These are phyloP conservation scores for Smutsia gigantea DNA, from an alignment of 2,797 vertebrate species.

Conservation along the genomic window DNA sequence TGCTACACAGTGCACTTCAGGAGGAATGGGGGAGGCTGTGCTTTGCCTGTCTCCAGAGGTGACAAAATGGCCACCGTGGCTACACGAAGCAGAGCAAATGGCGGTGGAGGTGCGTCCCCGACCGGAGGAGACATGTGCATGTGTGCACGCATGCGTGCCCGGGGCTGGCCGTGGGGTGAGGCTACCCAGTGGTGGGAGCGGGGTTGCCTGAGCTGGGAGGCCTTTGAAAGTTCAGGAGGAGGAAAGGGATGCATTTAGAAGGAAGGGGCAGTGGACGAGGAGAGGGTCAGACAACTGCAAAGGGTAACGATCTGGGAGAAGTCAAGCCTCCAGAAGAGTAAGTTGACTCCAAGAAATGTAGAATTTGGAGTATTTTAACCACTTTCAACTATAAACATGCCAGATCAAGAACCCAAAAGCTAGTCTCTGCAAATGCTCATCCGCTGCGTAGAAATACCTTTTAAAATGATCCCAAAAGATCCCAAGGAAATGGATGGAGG, in stretches of 20 bases:
- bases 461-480: neutral
- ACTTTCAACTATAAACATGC: neutral
- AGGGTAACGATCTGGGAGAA: neutral
- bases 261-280: neutral
- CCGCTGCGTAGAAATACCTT: neutral
- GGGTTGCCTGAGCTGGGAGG: neutral
- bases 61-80: slow-evolving; percentile 27
- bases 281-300: neutral
- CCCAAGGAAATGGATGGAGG: neutral
- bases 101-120: neutral
- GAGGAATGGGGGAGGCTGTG: neutral
- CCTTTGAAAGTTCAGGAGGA: neutral
- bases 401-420: neutral
- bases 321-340: neutral
- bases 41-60: neutral
- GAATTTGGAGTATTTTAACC: neutral
- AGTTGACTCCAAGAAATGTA: neutral
- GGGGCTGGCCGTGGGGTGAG: neutral
- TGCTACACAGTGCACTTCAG: neutral
- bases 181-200: no score
- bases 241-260: neutral
- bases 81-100: neutral
- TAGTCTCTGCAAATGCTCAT: neutral
- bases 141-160: neutral
- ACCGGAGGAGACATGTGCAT: neutral